These are phyloP conservation scores for Hydrocynus forskahlii DNA, from an alignment of 2,797 vertebrate genomes.

Conservation along the genomic window DNA sequence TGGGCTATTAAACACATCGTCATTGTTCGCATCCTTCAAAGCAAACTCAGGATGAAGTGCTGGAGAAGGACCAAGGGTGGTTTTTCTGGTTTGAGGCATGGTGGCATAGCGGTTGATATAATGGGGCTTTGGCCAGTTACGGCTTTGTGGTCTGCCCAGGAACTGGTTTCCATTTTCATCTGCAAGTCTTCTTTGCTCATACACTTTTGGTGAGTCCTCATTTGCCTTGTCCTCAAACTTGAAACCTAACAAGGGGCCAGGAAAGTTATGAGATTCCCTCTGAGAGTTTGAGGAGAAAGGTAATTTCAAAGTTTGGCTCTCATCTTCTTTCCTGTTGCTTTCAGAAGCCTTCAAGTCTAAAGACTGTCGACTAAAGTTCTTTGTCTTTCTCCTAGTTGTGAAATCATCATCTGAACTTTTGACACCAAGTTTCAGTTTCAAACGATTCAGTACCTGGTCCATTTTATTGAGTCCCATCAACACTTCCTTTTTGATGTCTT, in stretches of 20 bases:
- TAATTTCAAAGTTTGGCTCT: conserved; percentile 3
- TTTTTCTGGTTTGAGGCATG: conserved; percentile 56
- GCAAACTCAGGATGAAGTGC: conserved; percentile 70
- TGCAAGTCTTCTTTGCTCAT: conserved; percentile 35
- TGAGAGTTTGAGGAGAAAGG: conserved; percentile 9
- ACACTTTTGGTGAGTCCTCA: conserved; percentile 4
- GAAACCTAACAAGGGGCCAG: neutral
- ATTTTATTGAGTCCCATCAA: conserved; percentile 63
- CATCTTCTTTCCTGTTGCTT: neutral
- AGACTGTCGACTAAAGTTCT: conserved; percentile 56
- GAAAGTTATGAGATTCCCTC: neutral
- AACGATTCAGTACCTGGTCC: conserved; percentile 72
- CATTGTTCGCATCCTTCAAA: conserved; percentile 64
- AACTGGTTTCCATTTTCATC: conserved; percentile 55
- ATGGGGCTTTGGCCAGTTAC: conserved; percentile 32
- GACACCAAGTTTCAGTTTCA: conserved; percentile 72
- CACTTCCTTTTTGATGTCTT: conserved; percentile 57
- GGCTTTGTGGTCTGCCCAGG: conserved; percentile 57
- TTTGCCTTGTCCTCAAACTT: neutral
- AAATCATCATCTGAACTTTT: conserved; percentile 63
- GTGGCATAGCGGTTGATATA: conserved; percentile 48
- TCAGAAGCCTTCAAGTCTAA: conserved; percentile 47
- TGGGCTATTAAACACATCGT: conserved; percentile 73
- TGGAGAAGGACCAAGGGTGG: conserved; percentile 65
- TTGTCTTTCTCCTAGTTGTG: conserved; percentile 63